Percentiles rank a stretch among this genome's conserved stretches.
Evolutionary conservation across 2,797 vertebrate genomes (phyloP).

Genomic region (Sebastes oblongus): DNA sequence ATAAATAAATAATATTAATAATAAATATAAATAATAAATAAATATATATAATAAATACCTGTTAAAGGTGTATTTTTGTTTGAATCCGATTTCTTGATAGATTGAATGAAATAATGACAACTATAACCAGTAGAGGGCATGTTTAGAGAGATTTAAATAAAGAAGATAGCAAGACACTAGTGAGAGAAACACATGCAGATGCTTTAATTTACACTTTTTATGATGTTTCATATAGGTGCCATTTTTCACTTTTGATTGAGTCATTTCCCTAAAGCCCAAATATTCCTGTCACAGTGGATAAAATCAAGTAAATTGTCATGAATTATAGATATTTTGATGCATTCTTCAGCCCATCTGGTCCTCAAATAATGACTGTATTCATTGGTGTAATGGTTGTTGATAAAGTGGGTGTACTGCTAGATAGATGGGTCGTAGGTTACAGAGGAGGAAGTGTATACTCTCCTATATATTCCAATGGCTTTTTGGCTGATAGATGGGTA

Average conservation of each 20-base stretch:
- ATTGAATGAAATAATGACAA: neutral
- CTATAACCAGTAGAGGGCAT: slow-evolving; percentile 26
- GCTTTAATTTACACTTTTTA: neutral
- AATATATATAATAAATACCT: no score
- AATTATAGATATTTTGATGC: neutral
- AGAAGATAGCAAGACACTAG: neutral
- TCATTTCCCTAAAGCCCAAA: neutral
- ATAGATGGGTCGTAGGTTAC: no score
- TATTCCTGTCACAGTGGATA: neutral
- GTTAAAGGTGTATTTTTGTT: neutral
- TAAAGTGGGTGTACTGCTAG: no score
- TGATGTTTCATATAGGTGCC: neutral
- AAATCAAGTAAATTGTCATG: neutral
- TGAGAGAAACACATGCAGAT: neutral
- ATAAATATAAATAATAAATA: no score
- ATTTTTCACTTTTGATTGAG: neutral
- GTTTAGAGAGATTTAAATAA: neutral
- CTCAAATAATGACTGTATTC: neutral
- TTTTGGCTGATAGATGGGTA: no score
- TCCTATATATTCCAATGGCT: no score
- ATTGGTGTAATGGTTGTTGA: rapidly evolving
- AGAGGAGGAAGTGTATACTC: no score
- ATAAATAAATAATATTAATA: no score
- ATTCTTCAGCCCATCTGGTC: neutral
- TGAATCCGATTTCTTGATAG: neutral